A percentile compares a stretch with the other conserved stretches of the same genome.
Conservation (phyloP, 2,797 vertebrate species). For the Alauda arvensis region DNA sequence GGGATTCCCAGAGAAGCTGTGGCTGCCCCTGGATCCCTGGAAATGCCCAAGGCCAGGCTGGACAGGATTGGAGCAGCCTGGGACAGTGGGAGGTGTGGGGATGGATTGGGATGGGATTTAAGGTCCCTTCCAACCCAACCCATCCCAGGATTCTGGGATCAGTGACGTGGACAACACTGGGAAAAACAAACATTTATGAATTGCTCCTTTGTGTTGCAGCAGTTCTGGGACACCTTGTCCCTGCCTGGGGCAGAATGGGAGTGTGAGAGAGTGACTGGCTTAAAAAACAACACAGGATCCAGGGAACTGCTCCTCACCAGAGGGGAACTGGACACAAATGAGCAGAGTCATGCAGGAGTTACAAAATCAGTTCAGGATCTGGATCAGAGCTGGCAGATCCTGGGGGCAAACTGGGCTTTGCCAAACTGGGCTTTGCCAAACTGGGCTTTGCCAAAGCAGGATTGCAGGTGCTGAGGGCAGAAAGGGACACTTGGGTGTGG, state of each 20-base stretch:
- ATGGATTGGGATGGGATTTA: accelerated
- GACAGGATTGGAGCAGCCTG: accelerated
- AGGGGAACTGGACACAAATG: not conserved
- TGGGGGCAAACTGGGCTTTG: not conserved
- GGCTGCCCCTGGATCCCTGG: not conserved
- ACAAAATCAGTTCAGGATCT: not conserved
- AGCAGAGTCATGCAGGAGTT: not conserved
- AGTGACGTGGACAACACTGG: not conserved
- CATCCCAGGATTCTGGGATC: not conserved
- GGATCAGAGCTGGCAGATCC: not conserved
- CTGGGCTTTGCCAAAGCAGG: not conserved
- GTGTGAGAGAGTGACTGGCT: not conserved
- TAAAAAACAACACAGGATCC: not conserved
- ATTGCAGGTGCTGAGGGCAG: not conserved
- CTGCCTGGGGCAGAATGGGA: not conserved
- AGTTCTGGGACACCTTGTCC: not conserved
- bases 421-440: not conserved
- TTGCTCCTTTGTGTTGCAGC: not conserved
- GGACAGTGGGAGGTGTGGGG: accelerated
- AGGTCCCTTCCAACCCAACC: not conserved
- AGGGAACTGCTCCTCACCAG: not conserved
- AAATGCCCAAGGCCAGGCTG: accelerated
- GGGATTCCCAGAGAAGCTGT: not conserved
- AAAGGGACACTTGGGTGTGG: not conserved
- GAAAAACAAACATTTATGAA: not conserved